phyloP scores from a whole-genome alignment of 2,113 vertebrate genomes.

The Canis aureus region DNA sequence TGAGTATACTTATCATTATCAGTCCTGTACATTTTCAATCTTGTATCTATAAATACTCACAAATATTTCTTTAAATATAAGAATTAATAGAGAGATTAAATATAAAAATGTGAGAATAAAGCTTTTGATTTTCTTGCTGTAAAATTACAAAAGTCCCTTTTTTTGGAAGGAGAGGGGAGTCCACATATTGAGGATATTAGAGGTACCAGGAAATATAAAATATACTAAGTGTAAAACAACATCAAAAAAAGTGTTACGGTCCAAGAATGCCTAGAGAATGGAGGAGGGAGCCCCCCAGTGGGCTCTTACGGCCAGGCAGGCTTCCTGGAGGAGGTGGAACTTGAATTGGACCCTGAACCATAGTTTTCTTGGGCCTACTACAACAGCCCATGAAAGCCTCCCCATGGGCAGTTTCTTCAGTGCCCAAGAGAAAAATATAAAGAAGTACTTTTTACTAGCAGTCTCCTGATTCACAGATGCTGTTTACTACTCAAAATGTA shows the following conservation, averaged over 20 bases:
- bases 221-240: neutral
- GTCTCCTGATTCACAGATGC: slow-evolving; percentile 56
- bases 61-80: slow-evolving; percentile 45
- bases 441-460: neutral
- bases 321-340: slow-evolving; percentile 7
- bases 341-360: neutral
- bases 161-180: neutral
- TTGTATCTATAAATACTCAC: neutral
- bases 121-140: neutral
- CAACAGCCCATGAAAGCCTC: neutral
- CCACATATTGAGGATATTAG: neutral
- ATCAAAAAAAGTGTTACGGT: neutral
- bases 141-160: neutral
- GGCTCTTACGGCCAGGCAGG: neutral
- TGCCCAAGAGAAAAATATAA: neutral
- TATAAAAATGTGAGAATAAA: slow-evolving; percentile 1
- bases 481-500: slow-evolving; percentile 43
- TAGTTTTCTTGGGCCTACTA: neutral
- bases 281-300: slow-evolving; percentile 49
- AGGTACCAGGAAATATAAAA: neutral
- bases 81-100: neutral
- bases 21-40: neutral
- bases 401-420: neutral
- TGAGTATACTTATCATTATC: neutral
- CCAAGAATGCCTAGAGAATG: neutral